Evolutionary conservation across 2,797 vertebrate species (phyloP).

Genomic region (Sebastes flavidus): DNA sequence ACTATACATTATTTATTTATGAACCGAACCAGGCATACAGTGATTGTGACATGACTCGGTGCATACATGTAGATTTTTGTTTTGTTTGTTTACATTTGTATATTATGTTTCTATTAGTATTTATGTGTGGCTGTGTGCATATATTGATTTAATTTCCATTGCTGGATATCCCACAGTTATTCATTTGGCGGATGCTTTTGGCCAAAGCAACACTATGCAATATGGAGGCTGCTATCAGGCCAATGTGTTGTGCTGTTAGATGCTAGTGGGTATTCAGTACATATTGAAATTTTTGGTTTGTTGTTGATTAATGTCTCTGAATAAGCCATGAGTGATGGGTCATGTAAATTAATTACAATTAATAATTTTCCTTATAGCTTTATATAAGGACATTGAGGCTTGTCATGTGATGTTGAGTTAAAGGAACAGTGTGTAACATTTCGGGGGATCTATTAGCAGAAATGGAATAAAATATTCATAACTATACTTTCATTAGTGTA

Average conservation of each 20-base stretch:
- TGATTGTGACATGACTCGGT: neutral
- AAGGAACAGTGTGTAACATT: no score
- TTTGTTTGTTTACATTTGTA: neutral
- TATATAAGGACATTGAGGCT: neutral
- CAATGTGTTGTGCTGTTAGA: neutral
- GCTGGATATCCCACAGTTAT: neutral
- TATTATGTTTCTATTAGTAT: neutral
- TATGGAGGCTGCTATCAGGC: neutral
- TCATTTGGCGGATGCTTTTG: neutral
- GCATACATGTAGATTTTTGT: neutral
- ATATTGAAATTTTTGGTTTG: neutral
- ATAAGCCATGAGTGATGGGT: neutral
- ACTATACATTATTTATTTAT: neutral
- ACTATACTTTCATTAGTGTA: no score
- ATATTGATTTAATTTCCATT: neutral
- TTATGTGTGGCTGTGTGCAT: neutral
- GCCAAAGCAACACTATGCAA: neutral
- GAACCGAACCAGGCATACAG: neutral
- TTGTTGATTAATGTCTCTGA: neutral
- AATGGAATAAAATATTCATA: no score
- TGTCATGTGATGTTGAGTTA: neutral
- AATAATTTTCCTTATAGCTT: neutral
- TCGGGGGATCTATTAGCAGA: no score
- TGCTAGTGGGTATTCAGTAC: neutral
- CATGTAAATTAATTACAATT: neutral